Conservation (phyloP, 2,888 invertebrate genomes). For the Dynastes hyllus region DNA sequence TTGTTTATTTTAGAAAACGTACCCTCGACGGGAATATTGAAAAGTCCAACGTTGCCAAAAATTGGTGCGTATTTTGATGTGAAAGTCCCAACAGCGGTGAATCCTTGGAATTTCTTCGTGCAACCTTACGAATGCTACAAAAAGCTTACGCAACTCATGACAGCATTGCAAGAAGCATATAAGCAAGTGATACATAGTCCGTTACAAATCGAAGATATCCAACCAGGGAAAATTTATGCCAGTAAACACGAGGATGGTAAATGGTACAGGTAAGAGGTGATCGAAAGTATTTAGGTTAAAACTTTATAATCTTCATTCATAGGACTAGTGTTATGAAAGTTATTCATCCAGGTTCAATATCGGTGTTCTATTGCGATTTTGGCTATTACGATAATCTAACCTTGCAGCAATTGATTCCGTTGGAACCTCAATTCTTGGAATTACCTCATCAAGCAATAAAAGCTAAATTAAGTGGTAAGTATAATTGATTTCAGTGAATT, state of each 20-base stretch:
- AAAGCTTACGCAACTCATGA: constrained; percentile 78
- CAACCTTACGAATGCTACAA: constrained; percentile 72
- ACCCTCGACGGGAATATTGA: constrained; percentile 67
- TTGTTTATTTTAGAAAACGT: constrained; percentile 58
- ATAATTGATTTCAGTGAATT: constrained; percentile 18
- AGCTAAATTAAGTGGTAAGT: constrained; percentile 77
- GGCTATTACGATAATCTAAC: constrained; percentile 77
- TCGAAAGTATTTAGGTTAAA: neutral
- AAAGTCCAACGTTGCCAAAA: constrained; percentile 70
- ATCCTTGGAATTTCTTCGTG: constrained; percentile 83
- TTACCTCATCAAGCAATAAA: constrained; percentile 80
- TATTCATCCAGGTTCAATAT: constrained; percentile 74
- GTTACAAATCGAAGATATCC: constrained; percentile 64
- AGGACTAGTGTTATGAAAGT: constrained; percentile 75
- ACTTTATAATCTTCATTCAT: constrained; percentile 53
- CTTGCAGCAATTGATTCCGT: constrained; percentile 73
- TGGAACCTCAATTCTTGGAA: constrained; percentile 74
- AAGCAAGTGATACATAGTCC: constrained; percentile 72
- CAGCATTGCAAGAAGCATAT: constrained; percentile 78
- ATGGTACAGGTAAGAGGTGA: constrained; percentile 79
- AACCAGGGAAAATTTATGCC: constrained; percentile 79
- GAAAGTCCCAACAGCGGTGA: constrained; percentile 83
- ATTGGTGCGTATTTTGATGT: constrained; percentile 80
- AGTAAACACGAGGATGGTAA: constrained; percentile 79
- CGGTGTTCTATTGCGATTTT: constrained; percentile 79